Evolutionary conservation across 2,888 invertebrate species (phyloP), one percentile per base, ranked within the genome.

Genomic region (Metellina segmentata): DNA sequence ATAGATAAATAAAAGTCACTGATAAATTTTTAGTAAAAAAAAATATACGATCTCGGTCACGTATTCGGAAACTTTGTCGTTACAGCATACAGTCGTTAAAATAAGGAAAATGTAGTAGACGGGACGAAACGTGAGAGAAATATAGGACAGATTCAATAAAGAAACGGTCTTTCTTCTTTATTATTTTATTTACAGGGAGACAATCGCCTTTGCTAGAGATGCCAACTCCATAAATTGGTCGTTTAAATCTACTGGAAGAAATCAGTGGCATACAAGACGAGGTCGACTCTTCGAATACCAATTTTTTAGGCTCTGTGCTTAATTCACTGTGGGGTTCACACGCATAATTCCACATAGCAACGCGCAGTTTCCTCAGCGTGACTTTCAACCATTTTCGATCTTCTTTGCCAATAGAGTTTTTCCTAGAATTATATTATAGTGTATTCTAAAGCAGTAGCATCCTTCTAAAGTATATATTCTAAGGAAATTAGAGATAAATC

Each of bases 61-160:
- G 85, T 86, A 16, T 69, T 69, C 52, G 69, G 69, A 69, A 85
- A 86, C 85, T 78, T 86, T 69, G 77, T 86, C 78, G 85, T 86
- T 77, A 61, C 85, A 69, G 78, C 70, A 52, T 13, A 49, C 77
- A 69, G 48, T 86, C 85, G 77, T 77, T 86, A 78, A 78, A 86
- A 51, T 69, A 86, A 77, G 78, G 77, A 86, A 85, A 77, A 69
- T n/a, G 49, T 69, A 19, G 85, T 78, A 9, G 85, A 16, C 69
- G 61, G 75, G 16, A 6, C 69, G 51, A 13, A 49, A 86, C 85
- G 85, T 86, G 85, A 86, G 77, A 53, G 61, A 86, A 86, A 86
- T 86, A 69, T 86, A 70, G 70, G 77, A 86, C 77, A 86, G 77
- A 77, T 86, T 86, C 85, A 78, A 86, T 86, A 78, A 86, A 86